Conservation (phyloP, 2,888 invertebrate species). For the Spilosoma lubricipeda region DNA sequence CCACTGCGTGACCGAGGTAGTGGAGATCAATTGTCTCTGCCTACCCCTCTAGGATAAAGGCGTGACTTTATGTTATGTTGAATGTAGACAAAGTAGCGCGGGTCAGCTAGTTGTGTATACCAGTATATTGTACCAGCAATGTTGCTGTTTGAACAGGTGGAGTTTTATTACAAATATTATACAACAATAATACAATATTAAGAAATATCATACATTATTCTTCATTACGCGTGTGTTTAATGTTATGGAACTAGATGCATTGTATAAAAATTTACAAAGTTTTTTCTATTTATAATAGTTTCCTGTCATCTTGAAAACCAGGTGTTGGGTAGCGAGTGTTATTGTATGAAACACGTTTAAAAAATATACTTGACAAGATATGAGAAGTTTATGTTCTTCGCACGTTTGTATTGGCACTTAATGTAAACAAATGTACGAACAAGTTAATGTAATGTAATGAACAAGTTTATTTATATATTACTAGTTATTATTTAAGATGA, state of each 20-base stretch:
- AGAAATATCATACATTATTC: slow-evolving; percentile 2
- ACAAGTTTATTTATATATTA: too few relatives aligned
- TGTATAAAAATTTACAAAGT: background rate
- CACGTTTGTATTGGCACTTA: background rate
- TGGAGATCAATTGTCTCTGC: too few relatives aligned
- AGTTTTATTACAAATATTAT: background rate
- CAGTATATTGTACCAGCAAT: background rate
- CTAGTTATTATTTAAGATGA: too few relatives aligned
- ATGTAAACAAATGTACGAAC: background rate
- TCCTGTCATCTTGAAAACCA: background rate
- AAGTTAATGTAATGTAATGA: too few relatives aligned
- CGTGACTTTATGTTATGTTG: too few relatives aligned
- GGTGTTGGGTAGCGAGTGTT: background rate
- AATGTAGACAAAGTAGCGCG: background rate
- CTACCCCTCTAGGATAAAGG: too few relatives aligned
- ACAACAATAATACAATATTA: background rate
- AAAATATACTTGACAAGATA: background rate
- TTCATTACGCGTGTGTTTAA: background rate
- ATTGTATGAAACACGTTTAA: background rate
- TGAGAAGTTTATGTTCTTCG: background rate
- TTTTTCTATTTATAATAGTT: background rate
- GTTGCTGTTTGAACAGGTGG: slow-evolving; percentile 14
- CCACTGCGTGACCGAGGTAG: too few relatives aligned
- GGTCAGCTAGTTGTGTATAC: background rate
- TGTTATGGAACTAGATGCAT: background rate